Percentiles rank a stretch among this genome's conserved stretches.
Conservation (phyloP, 2,113 vertebrate species). For the Xerus inauris region DNA sequence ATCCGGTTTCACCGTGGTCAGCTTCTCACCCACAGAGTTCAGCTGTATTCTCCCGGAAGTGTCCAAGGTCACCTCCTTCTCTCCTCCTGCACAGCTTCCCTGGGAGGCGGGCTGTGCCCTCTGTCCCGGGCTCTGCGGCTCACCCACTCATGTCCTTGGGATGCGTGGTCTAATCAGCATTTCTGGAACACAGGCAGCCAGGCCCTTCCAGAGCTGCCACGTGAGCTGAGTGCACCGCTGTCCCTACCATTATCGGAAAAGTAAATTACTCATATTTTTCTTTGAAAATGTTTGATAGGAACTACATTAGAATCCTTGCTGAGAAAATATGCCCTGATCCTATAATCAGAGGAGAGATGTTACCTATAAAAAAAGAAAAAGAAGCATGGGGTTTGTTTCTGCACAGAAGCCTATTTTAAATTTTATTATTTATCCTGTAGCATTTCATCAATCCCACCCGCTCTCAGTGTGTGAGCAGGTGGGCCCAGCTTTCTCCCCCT, state of each 20-base stretch:
- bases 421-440: neutral
- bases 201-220: neutral
- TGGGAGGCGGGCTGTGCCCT: fast-evolving
- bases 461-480: neutral
- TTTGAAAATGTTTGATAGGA: conserved; percentile 8
- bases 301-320: neutral
- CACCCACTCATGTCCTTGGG: neutral
- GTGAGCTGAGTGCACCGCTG: neutral
- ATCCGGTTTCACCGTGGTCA: fast-evolving
- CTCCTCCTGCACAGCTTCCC: neutral
- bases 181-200: neutral
- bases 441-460: too few relatives aligned
- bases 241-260: neutral
- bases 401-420: neutral
- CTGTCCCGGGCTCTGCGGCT: too few relatives aligned
- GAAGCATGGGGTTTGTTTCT: neutral
- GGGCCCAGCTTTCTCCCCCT: neutral
- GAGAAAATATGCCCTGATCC: neutral
- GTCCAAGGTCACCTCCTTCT: fast-evolving
- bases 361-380: neutral
- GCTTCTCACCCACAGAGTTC: neutral
- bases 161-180: neutral
- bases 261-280: conserved; percentile 50
- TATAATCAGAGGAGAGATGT: neutral
- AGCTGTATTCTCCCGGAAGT: fast-evolving